Percentiles rank a stretch among this genome's conserved stretches.
Evolutionary conservation across 64 coral and sea anemone species (phyloP).

Genomic region (Montipora capricornis): DNA sequence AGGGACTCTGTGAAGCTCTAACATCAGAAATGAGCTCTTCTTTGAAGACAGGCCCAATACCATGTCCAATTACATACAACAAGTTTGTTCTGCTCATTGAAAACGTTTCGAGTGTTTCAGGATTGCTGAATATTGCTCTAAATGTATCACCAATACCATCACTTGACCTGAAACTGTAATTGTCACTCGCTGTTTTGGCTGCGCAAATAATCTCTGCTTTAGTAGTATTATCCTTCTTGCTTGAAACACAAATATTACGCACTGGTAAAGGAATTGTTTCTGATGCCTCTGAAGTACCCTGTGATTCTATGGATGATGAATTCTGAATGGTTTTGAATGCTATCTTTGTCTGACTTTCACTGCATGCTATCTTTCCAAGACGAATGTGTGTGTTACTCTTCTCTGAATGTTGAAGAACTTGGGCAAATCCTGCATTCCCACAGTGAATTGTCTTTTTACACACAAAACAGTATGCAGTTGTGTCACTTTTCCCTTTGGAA

Average conservation of each 20-base stretch:
- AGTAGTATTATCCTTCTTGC: conserved; percentile 23
- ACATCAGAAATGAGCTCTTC: conserved; percentile 22
- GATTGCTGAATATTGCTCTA: conserved; percentile 53
- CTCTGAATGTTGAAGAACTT: conserved; percentile 65
- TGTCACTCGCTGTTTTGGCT: conserved; percentile 46
- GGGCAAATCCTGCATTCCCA: conserved; percentile 65
- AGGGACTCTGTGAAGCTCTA: conserved; percentile 29
- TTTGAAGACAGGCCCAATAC: conserved; percentile 68
- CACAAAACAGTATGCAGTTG: conserved; percentile 56
- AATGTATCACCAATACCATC: conserved; percentile 40
- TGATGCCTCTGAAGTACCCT: conserved; percentile 36
- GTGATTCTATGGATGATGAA: conserved; percentile 38
- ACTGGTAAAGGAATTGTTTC: conserved; percentile 37
- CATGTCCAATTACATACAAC: conserved; percentile 75
- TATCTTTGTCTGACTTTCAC: conserved; percentile 62
- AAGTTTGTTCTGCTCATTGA: conserved; percentile 72
- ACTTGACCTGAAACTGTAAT: conserved; percentile 67
- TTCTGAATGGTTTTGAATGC: conserved; percentile 60
- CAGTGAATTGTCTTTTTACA: conserved; percentile 68
- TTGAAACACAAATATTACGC: conserved; percentile 50
- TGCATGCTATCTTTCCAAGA: conserved; percentile 47
- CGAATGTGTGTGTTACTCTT: conserved; percentile 55
- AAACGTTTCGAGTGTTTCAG: conserved; percentile 60
- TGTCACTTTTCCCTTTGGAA: conserved; percentile 61
- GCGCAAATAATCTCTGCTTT: conserved; percentile 43